Base-by-base conservation (phyloP, 2,113 vertebrate species). In the Xenus cinereus region DNA sequence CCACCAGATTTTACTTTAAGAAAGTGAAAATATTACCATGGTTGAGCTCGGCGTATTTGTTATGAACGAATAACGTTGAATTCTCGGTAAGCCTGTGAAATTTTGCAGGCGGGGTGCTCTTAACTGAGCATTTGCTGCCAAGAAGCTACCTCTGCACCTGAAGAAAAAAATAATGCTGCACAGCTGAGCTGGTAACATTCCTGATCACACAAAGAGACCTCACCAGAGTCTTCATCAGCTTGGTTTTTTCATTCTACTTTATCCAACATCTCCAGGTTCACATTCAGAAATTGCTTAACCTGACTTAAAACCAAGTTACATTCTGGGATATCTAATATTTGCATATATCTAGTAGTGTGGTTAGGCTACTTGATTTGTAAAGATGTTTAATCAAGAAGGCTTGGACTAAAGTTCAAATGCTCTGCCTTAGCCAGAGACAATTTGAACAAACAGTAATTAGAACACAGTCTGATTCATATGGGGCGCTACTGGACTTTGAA, bases 371-470 rank as follows among this genome's bases (percentile, higher is more conserved):
- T 17, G 23, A 28, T 82, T 57, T 77, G 45, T n/a, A 48, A 76
- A 94, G 79, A 66, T 13, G 39, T 80, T 91, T 71, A 54, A 85
- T 59, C 35, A 67, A 12, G 4, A 68, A 43, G 43, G 60, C 37
- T 64, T 48, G 88, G 76, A 54, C 37, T 62, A 60, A 84, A 94
- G 87, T 62, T 87, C 64, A 94, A 93, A 63, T 62, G 59, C 53
- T 74, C 43, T 71, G 54, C 3, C 2, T 41, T 53, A 46, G 59
- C 41, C 75, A 71, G 57, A 87, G 78, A 57, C 1, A 4, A 26
- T 53, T 5, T 57, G 37, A 95, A 93, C 6, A 12, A 79, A n/a
- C 21, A 56, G 51, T 27, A 76, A 82, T 64, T 82, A 41, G 51
- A 84, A 33, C 26, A 39, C 2, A 48, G 62, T 11, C 81, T 87